These are phyloP conservation scores for Lutraria lutraria DNA, from an alignment of 2,888 invertebrate genomes.

Conservation along the genomic window DNA sequence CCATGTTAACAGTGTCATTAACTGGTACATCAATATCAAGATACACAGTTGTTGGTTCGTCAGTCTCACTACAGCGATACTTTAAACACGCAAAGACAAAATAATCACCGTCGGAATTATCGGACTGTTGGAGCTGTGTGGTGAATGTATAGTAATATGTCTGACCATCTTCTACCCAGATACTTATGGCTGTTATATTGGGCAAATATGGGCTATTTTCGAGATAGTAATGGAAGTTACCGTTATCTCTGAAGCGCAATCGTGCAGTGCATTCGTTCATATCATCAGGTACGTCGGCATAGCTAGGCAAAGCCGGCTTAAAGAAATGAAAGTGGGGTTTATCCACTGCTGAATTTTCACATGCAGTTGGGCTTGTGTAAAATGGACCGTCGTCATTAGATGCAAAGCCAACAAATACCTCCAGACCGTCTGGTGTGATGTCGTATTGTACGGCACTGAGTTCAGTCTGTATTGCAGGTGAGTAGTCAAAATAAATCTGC, in stretches of 20 bases:
- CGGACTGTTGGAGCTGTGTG: neutral
- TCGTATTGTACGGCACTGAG: slow-evolving; percentile 27
- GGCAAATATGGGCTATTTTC: neutral
- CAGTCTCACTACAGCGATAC: slow-evolving; percentile 42
- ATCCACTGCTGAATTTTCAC: slow-evolving; percentile 23
- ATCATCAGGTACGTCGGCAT: slow-evolving; percentile 26
- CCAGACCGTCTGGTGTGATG: neutral
- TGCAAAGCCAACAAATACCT: slow-evolving; percentile 46
- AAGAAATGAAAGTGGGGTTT: slow-evolving; percentile 47
- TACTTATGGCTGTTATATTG: slow-evolving; percentile 36
- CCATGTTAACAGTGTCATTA: neutral
- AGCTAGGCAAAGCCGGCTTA: slow-evolving; percentile 36
- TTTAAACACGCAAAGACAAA: slow-evolving; percentile 33
- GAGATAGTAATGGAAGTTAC: neutral
- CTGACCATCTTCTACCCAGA: slow-evolving; percentile 13
- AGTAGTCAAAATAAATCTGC: slow-evolving; percentile 12
- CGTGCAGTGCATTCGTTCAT: slow-evolving; percentile 46
- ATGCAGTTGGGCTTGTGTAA: slow-evolving; percentile 17
- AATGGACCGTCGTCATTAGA: slow-evolving; percentile 38
- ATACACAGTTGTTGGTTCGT: slow-evolving; percentile 22
- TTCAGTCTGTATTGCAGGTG: neutral
- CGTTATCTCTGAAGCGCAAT: neutral
- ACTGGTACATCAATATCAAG: slow-evolving; percentile 27
- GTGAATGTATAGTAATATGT: slow-evolving; percentile 35
- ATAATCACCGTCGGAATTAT: neutral